Evolutionary conservation across 2,888 invertebrate genomes (phyloP).

Genomic region (Barypeithes pellucidus): DNA sequence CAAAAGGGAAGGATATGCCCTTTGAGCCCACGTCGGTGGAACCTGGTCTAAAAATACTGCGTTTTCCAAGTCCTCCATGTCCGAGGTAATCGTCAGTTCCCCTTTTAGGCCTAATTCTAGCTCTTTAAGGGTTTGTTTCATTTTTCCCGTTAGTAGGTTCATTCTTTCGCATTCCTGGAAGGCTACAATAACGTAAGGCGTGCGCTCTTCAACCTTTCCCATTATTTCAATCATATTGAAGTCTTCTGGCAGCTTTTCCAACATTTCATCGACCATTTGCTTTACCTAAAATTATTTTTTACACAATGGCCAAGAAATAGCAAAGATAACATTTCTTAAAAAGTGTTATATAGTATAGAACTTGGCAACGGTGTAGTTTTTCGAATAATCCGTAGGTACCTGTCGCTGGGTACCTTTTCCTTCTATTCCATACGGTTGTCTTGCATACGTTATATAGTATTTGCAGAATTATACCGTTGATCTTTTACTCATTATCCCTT

Average conservation of each 20-base stretch:
- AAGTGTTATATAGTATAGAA: too few species aligned
- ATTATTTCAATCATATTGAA: conserved; percentile 97
- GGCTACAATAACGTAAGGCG: conserved; percentile 96
- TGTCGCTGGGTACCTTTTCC: too few species aligned
- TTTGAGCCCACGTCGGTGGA: conserved; percentile 88
- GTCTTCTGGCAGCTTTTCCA: conserved; percentile 95
- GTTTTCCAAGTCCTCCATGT: conserved; percentile 96
- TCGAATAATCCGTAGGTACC: too few species aligned
- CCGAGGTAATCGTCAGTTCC: conserved; percentile 95
- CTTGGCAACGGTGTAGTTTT: too few species aligned
- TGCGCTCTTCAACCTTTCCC: conserved; percentile 95
- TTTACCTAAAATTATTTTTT: conserved; percentile 79
- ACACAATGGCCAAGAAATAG: background rate
- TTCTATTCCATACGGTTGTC: too few species aligned
- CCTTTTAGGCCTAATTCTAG: conserved; percentile 96
- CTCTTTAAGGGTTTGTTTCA: conserved; percentile 92
- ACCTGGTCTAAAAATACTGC: conserved; percentile 95
- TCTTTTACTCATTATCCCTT: too few species aligned
- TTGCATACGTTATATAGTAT: too few species aligned
- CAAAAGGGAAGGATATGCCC: conserved; percentile 93
- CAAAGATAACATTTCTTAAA: too few species aligned
- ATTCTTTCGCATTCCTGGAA: conserved; percentile 97
- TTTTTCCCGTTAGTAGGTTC: conserved; percentile 93
- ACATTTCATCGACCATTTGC: conserved; percentile 93
- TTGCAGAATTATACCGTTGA: too few species aligned